phyloP scores from a whole-genome alignment of 2,888 invertebrate genomes.

The Tenthredo livida region DNA sequence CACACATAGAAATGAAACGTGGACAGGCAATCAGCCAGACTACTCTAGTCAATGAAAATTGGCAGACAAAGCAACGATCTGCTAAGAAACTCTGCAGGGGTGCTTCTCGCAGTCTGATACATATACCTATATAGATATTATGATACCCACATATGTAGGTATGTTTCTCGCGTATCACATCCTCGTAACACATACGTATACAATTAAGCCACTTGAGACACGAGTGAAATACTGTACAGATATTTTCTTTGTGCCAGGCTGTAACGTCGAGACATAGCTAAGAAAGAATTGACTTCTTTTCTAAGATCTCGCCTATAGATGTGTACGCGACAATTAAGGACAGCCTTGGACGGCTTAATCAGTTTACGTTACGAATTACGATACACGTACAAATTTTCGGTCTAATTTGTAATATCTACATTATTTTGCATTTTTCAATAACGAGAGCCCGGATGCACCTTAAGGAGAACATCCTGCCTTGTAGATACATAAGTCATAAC shows the following conservation, averaged over 20 bases:
- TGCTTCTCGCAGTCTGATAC: background rate
- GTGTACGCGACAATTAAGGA: background rate
- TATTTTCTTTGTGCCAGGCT: slow-evolving; percentile 13
- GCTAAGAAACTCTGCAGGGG: slow-evolving; percentile 21
- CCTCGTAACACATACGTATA: background rate
- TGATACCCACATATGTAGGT: background rate
- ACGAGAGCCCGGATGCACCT: background rate
- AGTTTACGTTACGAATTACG: background rate
- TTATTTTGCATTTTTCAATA: background rate
- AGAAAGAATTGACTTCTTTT: background rate
- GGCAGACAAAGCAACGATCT: slow-evolving; percentile 26
- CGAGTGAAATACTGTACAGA: slow-evolving; percentile 20
- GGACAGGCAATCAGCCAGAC: background rate
- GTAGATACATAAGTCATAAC: background rate
- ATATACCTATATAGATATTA: background rate
- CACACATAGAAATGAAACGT: background rate
- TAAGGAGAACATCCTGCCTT: background rate
- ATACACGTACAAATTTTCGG: background rate
- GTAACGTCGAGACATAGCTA: background rate
- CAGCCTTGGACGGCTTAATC: background rate
- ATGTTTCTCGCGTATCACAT: background rate
- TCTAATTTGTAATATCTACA: background rate
- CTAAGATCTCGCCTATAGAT: background rate
- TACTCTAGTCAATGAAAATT: slow-evolving; percentile 21
- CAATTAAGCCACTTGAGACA: slow-evolving; percentile 32